Conservation (phyloP, 2,113 vertebrate genomes). For the Morone chrysops region DNA sequence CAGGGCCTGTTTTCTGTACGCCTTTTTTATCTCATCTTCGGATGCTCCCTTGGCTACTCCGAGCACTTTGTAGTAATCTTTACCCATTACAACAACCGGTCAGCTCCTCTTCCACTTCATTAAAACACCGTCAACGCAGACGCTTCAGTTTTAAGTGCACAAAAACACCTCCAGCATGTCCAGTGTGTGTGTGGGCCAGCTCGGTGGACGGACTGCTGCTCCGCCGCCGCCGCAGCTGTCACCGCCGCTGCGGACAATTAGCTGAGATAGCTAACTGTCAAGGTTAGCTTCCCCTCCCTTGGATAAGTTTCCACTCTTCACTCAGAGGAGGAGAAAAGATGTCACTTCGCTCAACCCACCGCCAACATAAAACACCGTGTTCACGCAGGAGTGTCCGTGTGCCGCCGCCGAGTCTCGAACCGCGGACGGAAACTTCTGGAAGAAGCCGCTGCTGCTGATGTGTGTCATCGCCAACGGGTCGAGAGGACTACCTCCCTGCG, state of each 20-base stretch:
- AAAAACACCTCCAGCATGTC: conserved; percentile 20
- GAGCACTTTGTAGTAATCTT: conserved; percentile 92
- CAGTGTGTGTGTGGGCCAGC: background rate
- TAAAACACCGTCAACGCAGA: conserved; percentile 10
- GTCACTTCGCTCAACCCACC: background rate
- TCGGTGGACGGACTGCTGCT: background rate
- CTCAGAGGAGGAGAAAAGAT: background rate
- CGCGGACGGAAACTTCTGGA: conserved; percentile 79
- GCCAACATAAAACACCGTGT: background rate
- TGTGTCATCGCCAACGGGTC: conserved; percentile 31
- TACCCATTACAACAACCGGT: conserved; percentile 86
- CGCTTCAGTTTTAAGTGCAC: background rate
- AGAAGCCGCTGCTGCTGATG: conserved; percentile 61
- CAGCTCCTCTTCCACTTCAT: conserved; percentile 10
- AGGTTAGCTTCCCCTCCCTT: conserved; percentile 8
- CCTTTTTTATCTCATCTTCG: conserved; percentile 92
- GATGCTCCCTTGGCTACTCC: conserved; percentile 88
- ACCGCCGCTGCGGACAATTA: conserved; percentile 11
- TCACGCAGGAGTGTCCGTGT: background rate
- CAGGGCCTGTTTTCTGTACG: conserved; percentile 92
- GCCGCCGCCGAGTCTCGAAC: background rate
- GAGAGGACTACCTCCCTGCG: conserved; percentile 14
- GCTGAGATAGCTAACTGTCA: conserved; percentile 26
- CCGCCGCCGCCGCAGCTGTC: conserved; percentile 22
- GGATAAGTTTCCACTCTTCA: background rate